Evolutionary conservation across 2,113 vertebrate species (phyloP), one percentile per base, ranked within the genome.

Genomic region (Actenoides hombroni): DNA sequence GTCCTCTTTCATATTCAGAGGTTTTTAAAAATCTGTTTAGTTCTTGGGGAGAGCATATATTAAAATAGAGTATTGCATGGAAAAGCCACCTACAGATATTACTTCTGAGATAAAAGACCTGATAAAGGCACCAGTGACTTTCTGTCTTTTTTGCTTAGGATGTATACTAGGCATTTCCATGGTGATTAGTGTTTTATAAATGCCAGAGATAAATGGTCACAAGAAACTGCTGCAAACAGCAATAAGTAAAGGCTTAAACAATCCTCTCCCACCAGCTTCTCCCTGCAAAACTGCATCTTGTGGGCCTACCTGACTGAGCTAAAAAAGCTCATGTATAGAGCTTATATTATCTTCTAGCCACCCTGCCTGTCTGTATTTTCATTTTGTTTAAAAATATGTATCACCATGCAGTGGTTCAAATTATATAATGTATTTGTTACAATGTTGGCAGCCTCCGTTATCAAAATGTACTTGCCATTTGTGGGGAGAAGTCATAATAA

Each of bases 121-220:
- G 16, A 71, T 90, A 86, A 91, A 84, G 44, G 40, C 91, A 80
- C 53, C 40, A 86, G 70, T 79, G 83, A 89, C 70, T 95, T 93
- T 83, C 60, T 68, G 28, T 88, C 75, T 80, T 81, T 85, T 83
- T 94, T 57, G 21, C 51, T 65, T 77, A 42, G 19, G 46, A 71
- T 78, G 9, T 88, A 33, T 63, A 31, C 63, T 19, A 79, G 70
- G 46, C 65, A 96, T 96, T 93, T 92, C 83, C 57, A 69, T 61
- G 92, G 83, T 91, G 94, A 94, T 96, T 87, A 84, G 77, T 82
- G 74, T 90, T 94, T 90, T 89, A 89, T 92, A 95, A 91, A 95
- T 81, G 83, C 79, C 76, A 86, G 68, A 93, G 68, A 92, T 81
- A 84, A 94, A 87, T 46, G 61, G 69, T 71, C 65, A 73, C 48